Base-by-base conservation (phyloP, 2,888 invertebrate genomes). In the Drosophila incognita region DNA sequence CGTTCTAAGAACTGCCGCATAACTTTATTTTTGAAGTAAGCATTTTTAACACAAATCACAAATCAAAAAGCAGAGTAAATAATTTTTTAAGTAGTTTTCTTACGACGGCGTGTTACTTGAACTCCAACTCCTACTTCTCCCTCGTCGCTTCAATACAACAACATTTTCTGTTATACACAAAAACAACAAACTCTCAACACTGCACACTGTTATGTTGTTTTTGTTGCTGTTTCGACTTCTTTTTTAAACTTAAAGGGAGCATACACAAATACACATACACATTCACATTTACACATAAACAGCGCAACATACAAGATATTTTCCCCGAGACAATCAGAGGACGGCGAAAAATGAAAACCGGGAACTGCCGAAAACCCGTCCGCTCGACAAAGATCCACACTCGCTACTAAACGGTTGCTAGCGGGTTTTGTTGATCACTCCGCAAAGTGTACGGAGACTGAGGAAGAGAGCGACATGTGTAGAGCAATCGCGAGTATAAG, bases 121-220 rank as follows among this genome's bases (percentile, higher is more conserved):
- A 46, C 46, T 46, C 21, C 49, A n/a, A 36, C 38, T 66, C 66
- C 38, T 38, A 56, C 56, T 27, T 38, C 27, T 56, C 27, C 57
- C 66, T 66, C 42, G 72, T 38, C 69, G 68, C 66, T 76, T 74
- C 48, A 74, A 79, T 72, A 72, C 74, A 70, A 49, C 70, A 74
- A 42, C 72, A 74, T 79, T 70, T 83, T 82, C 79, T 86, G 84
- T 82, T 86, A 84, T 86, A 85, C 87, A 84, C 81, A 84, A 81
- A 82, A 83, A 77, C 71, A 85, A 76, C 72, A 85, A 81, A 68
- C 73, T 79, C 72, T 42, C 65, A 63, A 57, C 54, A 74, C 74
- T 62, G 62, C 31, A 29, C 38, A 56, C 56, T 74, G 69, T 74
- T 70, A 67, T 67, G 71, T 67, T 73, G 54, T 56, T 79, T 70